Base-by-base conservation (phyloP, 2,113 vertebrate genomes). In the Acrocephalus arundinaceus region DNA sequence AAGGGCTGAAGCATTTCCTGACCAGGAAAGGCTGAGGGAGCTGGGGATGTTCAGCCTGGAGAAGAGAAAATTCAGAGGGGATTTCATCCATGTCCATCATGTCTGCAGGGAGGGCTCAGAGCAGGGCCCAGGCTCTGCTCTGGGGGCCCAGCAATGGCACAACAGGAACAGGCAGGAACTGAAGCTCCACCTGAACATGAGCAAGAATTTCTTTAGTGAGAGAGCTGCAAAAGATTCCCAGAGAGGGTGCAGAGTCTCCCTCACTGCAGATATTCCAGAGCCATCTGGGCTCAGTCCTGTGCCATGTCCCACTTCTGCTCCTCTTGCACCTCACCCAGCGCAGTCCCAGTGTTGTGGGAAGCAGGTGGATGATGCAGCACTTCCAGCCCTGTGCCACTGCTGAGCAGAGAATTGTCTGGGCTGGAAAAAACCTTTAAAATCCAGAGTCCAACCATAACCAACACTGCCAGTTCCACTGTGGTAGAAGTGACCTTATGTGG, bases 271-370 rank as follows among this genome's bases (percentile, higher is more conserved):
- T 46, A 21, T 14, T 21, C 61, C 87, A 82, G 39, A 67, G 15
- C 70, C 46, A 9, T 30, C 27, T 81, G 59, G 15, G 4, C 33
- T 39, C 68, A n/a, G 2, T 37, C 18, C 37, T 39, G 77, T 46
- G 68, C 59, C 81, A 13, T 13, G 19, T 14, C 41, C 39, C 33
- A 0, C 7, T 67, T 48, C 3, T 77, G 24, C 54, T 10, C 4
- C 46, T 75, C 51, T 46, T 9, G 20, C 39, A 2, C 25, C 49
- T 41, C 7, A 0, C 4, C 13, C 19, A 24, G 6, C 0, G 6
- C 54, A 33, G n/a, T 11, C 23, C 27, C 3, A 9, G 30, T 4
- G 49, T 5, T 72, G 31, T 73, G 75, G 75, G 63, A 15, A 46
- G 3, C 4, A 14, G 24, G 63, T 6, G 28, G 48, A 37, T 87